Evolutionary conservation across 2,113 vertebrate species (phyloP).

Genomic region (Globicephala melas): DNA sequence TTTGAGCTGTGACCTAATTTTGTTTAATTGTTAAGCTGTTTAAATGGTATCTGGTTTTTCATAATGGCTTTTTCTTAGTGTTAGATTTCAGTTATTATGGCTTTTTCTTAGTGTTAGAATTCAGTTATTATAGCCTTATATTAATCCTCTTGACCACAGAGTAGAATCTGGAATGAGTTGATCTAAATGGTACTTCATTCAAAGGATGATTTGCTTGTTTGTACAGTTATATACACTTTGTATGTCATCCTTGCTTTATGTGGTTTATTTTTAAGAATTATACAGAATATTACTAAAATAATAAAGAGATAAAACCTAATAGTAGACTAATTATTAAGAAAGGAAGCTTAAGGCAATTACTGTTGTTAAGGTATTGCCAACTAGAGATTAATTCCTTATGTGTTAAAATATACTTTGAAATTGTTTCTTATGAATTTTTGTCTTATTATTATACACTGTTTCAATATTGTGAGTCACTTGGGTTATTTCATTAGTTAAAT

Average conservation of each 20-base stretch:
- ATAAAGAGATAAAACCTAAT: conserved; percentile 12
- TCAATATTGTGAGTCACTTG: conserved; percentile 35
- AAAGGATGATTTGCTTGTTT: conserved; percentile 20
- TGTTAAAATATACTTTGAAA: conserved; percentile 49
- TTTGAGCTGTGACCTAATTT: conserved; percentile 60
- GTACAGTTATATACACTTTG: background rate
- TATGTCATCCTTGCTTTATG: background rate
- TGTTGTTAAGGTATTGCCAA: conserved; percentile 23
- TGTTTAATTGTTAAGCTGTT: conserved; percentile 42
- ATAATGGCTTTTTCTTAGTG: conserved; percentile 35
- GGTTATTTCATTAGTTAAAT: background rate
- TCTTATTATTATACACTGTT: background rate
- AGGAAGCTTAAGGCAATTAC: background rate
- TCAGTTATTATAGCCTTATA: background rate
- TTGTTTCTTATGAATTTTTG: conserved; percentile 42
- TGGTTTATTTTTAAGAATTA: conserved; percentile 47
- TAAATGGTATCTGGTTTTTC: conserved; percentile 38
- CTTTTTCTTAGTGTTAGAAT: conserved; percentile 31
- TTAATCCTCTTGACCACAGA: background rate
- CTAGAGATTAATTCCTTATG: conserved; percentile 28
- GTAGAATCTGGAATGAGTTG: background rate
- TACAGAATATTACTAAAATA: conserved; percentile 39
- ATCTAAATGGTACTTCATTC: background rate
- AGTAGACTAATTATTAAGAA: conserved; percentile 14
- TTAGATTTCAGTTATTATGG: background rate